Percentiles rank a stretch among this genome's conserved stretches.
These are phyloP conservation scores for Ichneumoninae sp. DNA, from an alignment of 2,888 invertebrate genomes.

Conservation along the genomic window DNA sequence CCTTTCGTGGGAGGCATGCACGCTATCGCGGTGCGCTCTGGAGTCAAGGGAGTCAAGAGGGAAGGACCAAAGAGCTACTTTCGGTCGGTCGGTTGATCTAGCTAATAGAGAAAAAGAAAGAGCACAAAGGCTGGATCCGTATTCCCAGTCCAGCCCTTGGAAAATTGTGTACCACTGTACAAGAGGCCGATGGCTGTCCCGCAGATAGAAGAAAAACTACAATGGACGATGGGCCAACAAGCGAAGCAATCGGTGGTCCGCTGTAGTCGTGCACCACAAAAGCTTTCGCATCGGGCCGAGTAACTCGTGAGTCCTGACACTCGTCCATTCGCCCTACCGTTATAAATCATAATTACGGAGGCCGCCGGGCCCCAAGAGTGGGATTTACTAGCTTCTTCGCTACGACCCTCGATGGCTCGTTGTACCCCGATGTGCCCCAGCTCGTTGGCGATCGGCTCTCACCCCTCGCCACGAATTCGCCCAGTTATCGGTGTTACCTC, in stretches of 20 bases:
- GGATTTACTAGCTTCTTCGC: not conserved
- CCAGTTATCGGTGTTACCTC: not conserved
- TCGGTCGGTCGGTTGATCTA: constrained; percentile 32
- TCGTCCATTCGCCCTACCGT: constrained; percentile 22
- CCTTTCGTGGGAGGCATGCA: constrained; percentile 57
- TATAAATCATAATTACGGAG: constrained; percentile 43
- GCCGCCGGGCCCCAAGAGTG: not conserved
- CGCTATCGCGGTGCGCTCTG: constrained; percentile 28
- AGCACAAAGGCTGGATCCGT: not conserved
- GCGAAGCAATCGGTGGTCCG: not conserved
- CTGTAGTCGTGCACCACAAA: constrained; percentile 1
- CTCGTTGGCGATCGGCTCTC: not conserved
- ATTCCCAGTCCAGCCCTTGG: not conserved
- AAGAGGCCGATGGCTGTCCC: not conserved
- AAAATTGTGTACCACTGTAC: not conserved
- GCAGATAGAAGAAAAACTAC: not conserved
- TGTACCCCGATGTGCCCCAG: not conserved
- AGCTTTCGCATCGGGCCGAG: not conserved
- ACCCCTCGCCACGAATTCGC: not conserved
- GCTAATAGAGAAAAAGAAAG: not conserved
- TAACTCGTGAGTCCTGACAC: constrained; percentile 17
- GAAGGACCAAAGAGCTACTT: constrained; percentile 39
- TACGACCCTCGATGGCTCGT: not conserved
- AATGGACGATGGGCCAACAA: not conserved
- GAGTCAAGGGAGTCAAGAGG: constrained; percentile 70